These are phyloP conservation scores for Clinocottus analis DNA, from an alignment of 2,113 vertebrate genomes.

Conservation along the genomic window DNA sequence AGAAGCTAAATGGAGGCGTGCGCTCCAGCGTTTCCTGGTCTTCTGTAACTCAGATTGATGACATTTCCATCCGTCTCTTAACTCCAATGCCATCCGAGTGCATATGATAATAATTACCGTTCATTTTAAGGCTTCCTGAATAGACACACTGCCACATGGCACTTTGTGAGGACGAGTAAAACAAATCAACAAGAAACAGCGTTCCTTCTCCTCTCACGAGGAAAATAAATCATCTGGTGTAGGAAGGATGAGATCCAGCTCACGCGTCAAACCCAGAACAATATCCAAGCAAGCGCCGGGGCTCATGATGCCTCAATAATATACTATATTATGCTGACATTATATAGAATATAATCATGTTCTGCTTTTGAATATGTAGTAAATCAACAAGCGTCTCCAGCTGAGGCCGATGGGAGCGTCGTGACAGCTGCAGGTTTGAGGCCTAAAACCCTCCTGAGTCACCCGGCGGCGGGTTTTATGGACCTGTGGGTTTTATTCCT, in stretches of 20 bases:
- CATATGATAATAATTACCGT: constrained; percentile 5
- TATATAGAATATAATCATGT: background rate
- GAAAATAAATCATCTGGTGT: background rate
- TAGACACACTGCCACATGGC: background rate
- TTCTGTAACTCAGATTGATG: background rate
- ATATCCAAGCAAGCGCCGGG: background rate
- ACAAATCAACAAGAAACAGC: background rate
- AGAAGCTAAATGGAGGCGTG: background rate
- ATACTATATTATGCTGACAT: background rate
- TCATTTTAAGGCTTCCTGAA: constrained; percentile 17
- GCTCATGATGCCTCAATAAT: background rate
- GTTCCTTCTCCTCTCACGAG: background rate
- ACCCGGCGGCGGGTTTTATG: background rate
- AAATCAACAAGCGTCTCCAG: background rate
- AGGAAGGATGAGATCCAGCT: background rate
- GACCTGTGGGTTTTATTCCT: background rate
- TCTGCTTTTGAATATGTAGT: too few relatives aligned
- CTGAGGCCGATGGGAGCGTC: background rate
- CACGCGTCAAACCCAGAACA: background rate
- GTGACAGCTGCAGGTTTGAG: background rate
- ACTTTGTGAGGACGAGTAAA: constrained; percentile 1
- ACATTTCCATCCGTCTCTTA: constrained; percentile 9
- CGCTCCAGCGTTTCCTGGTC: background rate
- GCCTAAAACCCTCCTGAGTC: background rate
- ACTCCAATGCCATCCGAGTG: background rate